A percentile compares a stretch with the other conserved stretches of the same genome.
Evolutionary conservation across 2,797 vertebrate genomes (phyloP).

Genomic region (Protosalanx chinensis): DNA sequence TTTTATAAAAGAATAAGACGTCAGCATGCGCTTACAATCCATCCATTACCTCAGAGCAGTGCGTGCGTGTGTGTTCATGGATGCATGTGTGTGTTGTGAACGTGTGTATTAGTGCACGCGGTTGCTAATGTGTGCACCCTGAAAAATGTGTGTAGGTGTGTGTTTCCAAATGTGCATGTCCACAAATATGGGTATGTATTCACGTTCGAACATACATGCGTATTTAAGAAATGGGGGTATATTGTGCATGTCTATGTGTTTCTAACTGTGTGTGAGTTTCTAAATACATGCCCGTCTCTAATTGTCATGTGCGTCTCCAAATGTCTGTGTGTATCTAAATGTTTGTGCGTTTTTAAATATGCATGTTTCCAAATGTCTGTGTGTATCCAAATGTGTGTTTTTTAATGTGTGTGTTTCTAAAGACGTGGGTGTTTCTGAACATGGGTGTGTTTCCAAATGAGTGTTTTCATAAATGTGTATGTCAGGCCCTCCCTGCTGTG

Average conservation of each 20-base stretch:
- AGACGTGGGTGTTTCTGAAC: too few relatives aligned
- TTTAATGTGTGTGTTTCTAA: too few relatives aligned
- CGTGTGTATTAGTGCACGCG: background rate
- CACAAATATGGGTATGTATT: background rate
- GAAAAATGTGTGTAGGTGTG: background rate
- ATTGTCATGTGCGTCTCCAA: too few relatives aligned
- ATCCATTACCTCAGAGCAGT: conserved; percentile 73
- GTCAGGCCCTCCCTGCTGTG: background rate
- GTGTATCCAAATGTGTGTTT: too few relatives aligned
- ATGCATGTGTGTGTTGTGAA: conserved; percentile 54
- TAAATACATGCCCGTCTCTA: background rate
- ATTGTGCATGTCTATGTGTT: too few relatives aligned
- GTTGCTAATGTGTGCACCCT: too few relatives aligned
- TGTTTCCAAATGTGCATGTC: conserved; percentile 30
- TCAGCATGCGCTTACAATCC: conserved; percentile 67
- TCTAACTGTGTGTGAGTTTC: background rate
- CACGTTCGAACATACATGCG: too few relatives aligned
- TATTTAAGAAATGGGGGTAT: too few relatives aligned
- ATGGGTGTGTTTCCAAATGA: too few relatives aligned
- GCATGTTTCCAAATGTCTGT: too few relatives aligned
- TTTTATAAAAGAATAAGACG: conserved; percentile 86
- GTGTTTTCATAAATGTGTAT: background rate
- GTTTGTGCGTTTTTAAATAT: too few relatives aligned
- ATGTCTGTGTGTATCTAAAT: too few relatives aligned
- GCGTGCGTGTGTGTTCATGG: conserved; percentile 7